Base-by-base conservation (phyloP, 2,113 vertebrate species). In the Connochaetes taurinus region DNA sequence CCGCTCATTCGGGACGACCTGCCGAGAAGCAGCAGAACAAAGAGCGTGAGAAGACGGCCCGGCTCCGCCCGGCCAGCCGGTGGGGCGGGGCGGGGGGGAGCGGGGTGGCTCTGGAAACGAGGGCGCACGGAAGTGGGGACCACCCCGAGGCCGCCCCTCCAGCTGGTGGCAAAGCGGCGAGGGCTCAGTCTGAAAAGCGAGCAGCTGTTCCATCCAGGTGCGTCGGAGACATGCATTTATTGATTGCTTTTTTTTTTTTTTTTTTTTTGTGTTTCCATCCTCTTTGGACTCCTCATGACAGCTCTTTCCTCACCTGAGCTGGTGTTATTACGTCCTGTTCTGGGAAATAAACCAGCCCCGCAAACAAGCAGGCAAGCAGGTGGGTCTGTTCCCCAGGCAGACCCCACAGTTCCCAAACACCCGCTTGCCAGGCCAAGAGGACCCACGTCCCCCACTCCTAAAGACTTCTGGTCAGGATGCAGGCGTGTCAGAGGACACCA, bases 1-100 rank as follows among this genome's bases (percentile, higher is more conserved):
- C 99, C 98, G 97, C 98, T 99, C 99, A 99, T 97, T 98, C 99
- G 96, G 97, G 98, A 98, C 98, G 97, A 99, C 99, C 99, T 99
- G 99, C 99, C 99, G 98, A 98, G 86, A 99, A 98, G 99, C 98
- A 99, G 99, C 97, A 98, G 99, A 98, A 99, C 98, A 99, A 96
- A 99, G 97, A 99, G 96, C 97, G 97, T 99, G 98, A 99, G 98
- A 98, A 97, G 97, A 97, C 21, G 87, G 96, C 97, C 98, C 96
- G 3, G 97, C 40, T 29, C 3, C 9, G 12, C 33, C 64, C 7
- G 71, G 8, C 76, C 43, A 16, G 43, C 31, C 4, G 8, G 29
- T 17, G 11, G 21, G 7, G 43, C 27, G 5, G 21, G 2, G 43
- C 40, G 45, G 5, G 17, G 25, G 45, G 45, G 27, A 16, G 50